phyloP scores from a whole-genome alignment of 2,113 vertebrate species.

The Phoenicopterus ruber region DNA sequence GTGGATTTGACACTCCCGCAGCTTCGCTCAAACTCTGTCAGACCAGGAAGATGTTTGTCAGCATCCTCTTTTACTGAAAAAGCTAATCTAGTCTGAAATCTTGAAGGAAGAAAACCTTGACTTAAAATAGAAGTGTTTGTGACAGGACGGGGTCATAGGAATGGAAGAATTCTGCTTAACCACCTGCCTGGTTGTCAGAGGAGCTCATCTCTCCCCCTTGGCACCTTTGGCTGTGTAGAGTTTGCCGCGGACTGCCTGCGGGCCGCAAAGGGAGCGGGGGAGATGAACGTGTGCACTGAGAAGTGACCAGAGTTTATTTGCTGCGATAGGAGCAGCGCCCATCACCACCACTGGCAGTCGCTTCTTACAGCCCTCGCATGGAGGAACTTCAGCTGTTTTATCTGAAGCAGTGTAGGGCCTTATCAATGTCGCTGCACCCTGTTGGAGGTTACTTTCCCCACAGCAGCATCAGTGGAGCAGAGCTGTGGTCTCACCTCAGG shows the following conservation, averaged over 20 bases:
- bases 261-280: fast-evolving
- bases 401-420: neutral
- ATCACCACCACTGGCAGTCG: fast-evolving
- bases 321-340: neutral
- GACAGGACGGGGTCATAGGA: neutral
- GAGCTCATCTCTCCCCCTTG: neutral
- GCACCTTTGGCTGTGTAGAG: neutral
- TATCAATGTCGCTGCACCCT: neutral
- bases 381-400: neutral
- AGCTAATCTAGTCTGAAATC: slow-evolving; percentile 15
- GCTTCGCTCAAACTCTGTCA: neutral
- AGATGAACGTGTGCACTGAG: neutral
- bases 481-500: neutral
- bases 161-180: neutral
- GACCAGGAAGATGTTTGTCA: slow-evolving; percentile 1
- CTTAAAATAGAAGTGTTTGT: slow-evolving; percentile 34
- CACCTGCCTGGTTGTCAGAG: slow-evolving; percentile 19
- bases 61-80: neutral
- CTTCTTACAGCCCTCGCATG: neutral
- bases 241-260: neutral
- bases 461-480: neutral
- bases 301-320: neutral
- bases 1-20: neutral
- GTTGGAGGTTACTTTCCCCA: neutral
- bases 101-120: neutral